Conservation (phyloP, 2,113 vertebrate genomes). For the Lepidothrix coronata region DNA sequence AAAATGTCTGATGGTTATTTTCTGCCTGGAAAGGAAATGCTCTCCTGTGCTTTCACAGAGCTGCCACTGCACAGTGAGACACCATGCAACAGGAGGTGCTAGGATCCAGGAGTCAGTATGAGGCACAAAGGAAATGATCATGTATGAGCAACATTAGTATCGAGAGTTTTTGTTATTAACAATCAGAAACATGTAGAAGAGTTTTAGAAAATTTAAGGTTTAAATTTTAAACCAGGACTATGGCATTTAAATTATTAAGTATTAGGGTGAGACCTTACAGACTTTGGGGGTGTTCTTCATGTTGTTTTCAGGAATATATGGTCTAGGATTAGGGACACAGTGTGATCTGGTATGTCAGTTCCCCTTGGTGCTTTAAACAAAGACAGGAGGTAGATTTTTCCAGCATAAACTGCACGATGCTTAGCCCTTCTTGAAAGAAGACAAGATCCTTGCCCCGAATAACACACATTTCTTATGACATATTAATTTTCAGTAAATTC, state of each 20-base stretch:
- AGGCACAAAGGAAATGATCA: not conserved
- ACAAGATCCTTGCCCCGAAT: not conserved
- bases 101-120: not conserved
- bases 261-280: not conserved
- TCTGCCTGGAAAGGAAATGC: not conserved
- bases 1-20: not conserved
- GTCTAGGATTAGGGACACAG: not conserved
- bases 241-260: not conserved
- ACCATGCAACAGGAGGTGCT: not conserved
- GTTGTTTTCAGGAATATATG: not conserved
- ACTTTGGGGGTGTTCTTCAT: not conserved
- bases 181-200: not conserved
- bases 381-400: not conserved
- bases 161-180: not conserved
- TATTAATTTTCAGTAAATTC: not conserved
- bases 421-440: not conserved
- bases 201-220: not conserved
- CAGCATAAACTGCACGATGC: not conserved
- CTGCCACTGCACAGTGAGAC: rapidly evolving
- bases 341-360: not conserved
- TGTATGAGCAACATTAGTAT: not conserved
- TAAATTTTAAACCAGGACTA: not conserved
- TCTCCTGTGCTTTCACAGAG: not conserved
- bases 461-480: not conserved
- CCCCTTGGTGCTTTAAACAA: not conserved